These are phyloP conservation scores for Lithophane leautieri DNA, from an alignment of 2,888 invertebrate genomes.

Conservation along the genomic window DNA sequence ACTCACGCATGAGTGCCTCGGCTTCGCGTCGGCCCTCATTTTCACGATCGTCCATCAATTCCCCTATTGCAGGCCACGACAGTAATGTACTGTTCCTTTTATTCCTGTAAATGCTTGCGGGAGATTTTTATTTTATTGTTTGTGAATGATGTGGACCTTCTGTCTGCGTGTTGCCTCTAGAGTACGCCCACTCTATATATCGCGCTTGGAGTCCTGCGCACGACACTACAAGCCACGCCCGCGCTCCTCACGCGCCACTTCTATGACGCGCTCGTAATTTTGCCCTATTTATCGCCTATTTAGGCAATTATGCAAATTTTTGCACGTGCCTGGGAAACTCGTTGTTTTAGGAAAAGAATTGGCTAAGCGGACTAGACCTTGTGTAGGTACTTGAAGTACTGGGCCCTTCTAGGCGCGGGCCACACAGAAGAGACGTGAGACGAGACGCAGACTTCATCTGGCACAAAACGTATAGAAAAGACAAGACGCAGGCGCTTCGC, in stretches of 20 bases:
- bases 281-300: conserved; percentile 18
- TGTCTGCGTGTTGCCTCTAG: background rate
- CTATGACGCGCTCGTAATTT: conserved; percentile 15
- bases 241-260: background rate
- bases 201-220: conserved; percentile 10
- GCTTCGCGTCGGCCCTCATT: too few relatives aligned
- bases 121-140: too few relatives aligned
- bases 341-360: background rate
- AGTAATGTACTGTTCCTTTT: too few relatives aligned
- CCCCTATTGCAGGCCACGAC: too few relatives aligned
- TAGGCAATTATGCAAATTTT: conserved; percentile 23
- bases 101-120: background rate
- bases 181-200: conserved; percentile 15
- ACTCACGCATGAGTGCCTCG: too few relatives aligned
- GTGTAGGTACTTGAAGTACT: background rate
- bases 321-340: background rate
- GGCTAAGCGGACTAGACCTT: background rate
- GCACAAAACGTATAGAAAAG: too few relatives aligned
- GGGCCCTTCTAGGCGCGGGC: background rate
- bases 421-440: too few relatives aligned
- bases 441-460: too few relatives aligned
- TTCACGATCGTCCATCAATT: too few relatives aligned
- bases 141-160: background rate
- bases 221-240: conserved; percentile 19
- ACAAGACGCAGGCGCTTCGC: too few relatives aligned